Base-by-base conservation (phyloP, 2,113 vertebrate species). In the Labeo catla region DNA sequence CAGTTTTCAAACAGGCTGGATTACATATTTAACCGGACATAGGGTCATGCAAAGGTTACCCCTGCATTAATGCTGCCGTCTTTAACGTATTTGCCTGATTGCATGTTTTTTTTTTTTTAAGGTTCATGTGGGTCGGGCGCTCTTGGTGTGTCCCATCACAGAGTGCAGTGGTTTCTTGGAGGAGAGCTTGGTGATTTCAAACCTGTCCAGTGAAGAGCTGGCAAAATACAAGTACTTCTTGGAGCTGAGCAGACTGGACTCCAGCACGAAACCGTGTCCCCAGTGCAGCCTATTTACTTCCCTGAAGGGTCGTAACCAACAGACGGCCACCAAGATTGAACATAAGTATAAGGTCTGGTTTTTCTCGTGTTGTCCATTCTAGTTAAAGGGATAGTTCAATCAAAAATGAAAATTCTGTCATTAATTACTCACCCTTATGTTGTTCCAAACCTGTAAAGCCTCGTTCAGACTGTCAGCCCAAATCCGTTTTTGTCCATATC, bases 221-320 rank as follows among this genome's bases (percentile, higher is more conserved):
- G 96, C 96, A 73, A 98, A 97, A 91, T 99, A 99, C 86, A 97
- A 94, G 43, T 99, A 99, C 94, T 98, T 99, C 92, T 90, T 97
- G 94, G 98, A 99, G 93, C 95, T 99, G 89, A 96, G 97, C 94
- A 95, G 96, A 88, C 95, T 98, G 87, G 97, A 98, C 94, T 95
- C 96, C 52, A 96, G 97, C 95, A 99, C 97, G 90, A 99, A 99
- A 91, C 97, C 98, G 65, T 99, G 98, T 88, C 98, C 98, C 63
- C 97, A 99, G 91, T 99, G 98, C 96, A 97, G 95, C 92, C 95
- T 96, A 89, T 99, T 99, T 95, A 99, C 97, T 88, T 97, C 97
- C 21, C 96, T 98, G 92, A 96, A 94, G 93, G 95, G 91, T 88
- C 96, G 93, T 92, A 92, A 94, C 94, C 94, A 95, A 91, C 95